Percentiles rank a stretch among this genome's conserved stretches.
phyloP scores from a whole-genome alignment of 2,888 invertebrate genomes.

The Anodontia alba region DNA sequence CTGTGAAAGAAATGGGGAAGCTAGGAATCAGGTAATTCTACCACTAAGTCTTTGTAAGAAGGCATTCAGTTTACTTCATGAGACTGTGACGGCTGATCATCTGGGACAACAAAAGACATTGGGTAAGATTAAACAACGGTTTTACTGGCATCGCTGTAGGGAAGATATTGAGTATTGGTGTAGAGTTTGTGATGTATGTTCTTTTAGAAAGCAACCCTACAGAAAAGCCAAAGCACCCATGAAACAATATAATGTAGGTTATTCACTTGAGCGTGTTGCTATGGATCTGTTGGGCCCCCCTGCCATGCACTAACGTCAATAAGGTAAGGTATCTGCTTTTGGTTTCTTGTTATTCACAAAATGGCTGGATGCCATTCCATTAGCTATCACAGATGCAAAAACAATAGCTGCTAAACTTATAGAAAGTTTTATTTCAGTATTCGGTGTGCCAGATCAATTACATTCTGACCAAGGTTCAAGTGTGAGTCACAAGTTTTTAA shows the following conservation, averaged over 20 bases:
- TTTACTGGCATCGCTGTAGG: constrained; percentile 6
- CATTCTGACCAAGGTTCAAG: background rate
- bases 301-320: background rate
- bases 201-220: background rate
- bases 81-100: background rate
- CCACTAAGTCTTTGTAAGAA: background rate
- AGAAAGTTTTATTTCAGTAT: background rate
- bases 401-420: background rate
- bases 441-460: background rate
- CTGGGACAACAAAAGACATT: constrained; percentile 6
- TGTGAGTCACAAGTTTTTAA: background rate
- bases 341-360: background rate
- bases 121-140: background rate
- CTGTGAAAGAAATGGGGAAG: background rate
- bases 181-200: background rate
- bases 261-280: background rate
- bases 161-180: constrained; percentile 1
- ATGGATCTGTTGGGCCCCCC: background rate
- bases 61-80: constrained; percentile 1
- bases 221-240: no score
- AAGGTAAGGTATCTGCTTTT: background rate
- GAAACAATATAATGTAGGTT: constrained; percentile 8
- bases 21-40: background rate
- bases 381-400: background rate
- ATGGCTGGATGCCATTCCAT: background rate